phyloP scores from a whole-genome alignment of 2,888 invertebrate species.

The Mimachlamys varia region DNA sequence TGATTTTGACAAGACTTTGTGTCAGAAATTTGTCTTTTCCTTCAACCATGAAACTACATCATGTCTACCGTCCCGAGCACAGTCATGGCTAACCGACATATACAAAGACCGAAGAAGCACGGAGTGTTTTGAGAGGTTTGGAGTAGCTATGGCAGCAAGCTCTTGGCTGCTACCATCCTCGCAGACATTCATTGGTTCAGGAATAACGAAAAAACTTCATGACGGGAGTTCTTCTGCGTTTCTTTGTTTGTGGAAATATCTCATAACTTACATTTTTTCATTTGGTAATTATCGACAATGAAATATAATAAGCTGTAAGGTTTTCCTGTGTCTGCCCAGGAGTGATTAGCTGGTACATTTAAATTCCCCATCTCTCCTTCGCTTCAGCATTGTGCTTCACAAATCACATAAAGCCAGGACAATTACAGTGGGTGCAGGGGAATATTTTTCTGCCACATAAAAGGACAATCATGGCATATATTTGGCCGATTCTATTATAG shows the following conservation, averaged over 20 bases:
- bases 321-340: background rate
- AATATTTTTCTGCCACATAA: conserved; percentile 19
- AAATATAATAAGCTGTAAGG: background rate
- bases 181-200: background rate
- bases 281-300: conserved; percentile 2
- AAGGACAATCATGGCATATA: background rate
- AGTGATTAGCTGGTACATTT: background rate
- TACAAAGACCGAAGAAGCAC: background rate
- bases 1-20: conserved; percentile 40
- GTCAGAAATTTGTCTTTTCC: conserved; percentile 42
- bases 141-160: background rate
- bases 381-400: background rate
- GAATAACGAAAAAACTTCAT: background rate
- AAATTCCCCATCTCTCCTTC: background rate
- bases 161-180: background rate
- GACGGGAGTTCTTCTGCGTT: background rate
- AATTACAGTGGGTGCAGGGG: background rate
- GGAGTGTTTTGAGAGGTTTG: background rate
- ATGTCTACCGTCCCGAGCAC: conserved; percentile 3
- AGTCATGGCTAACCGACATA: conserved; percentile 15
- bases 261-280: conserved; percentile 18
- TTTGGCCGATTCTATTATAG: conserved; percentile 10
- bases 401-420: background rate
- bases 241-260: conserved; percentile 31
- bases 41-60: conserved; percentile 36